Evolutionary conservation across 2,888 invertebrate species (phyloP).

Genomic region (Piscicola geometra): DNA sequence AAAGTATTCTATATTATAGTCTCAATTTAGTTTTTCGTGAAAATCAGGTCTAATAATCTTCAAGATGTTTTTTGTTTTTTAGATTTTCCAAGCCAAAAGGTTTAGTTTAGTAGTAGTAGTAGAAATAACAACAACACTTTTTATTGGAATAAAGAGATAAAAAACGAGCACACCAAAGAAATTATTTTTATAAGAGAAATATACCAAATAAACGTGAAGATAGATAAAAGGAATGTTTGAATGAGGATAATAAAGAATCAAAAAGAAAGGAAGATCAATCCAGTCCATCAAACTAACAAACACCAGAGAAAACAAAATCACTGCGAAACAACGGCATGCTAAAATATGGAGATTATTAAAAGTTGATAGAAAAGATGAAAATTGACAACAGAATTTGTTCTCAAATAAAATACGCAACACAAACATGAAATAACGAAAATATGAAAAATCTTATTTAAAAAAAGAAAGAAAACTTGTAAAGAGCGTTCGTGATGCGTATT

Average conservation of each 20-base stretch:
- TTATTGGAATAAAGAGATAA: too few relatives aligned
- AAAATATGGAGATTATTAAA: too few relatives aligned
- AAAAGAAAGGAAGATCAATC: constrained; percentile 13
- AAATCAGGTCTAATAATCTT: too few relatives aligned
- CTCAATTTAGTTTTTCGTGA: too few relatives aligned
- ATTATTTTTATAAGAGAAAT: constrained; percentile 3
- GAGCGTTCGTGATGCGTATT: not conserved
- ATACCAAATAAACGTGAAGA: constrained; percentile 4
- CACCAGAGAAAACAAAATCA: constrained; percentile 5
- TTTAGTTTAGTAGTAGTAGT: too few relatives aligned
- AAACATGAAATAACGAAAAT: too few relatives aligned
- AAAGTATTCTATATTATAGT: too few relatives aligned
- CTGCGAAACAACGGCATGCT: too few relatives aligned
- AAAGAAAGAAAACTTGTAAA: not conserved
- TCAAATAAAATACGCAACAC: not conserved
- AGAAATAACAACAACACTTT: too few relatives aligned
- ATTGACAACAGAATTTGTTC: not conserved
- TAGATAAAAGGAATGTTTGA: constrained; percentile 13
- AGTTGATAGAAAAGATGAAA: not conserved
- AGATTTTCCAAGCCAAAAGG: too few relatives aligned
- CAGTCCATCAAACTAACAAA: constrained; percentile 9
- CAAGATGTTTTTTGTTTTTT: too few relatives aligned
- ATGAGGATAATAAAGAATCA: not conserved
- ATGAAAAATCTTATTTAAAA: too few relatives aligned
- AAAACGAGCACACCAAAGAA: not conserved